Percentiles rank a stretch among this genome's conserved stretches.
Conservation (phyloP, 2,888 invertebrate genomes). For the Eupithecia centaureata region DNA sequence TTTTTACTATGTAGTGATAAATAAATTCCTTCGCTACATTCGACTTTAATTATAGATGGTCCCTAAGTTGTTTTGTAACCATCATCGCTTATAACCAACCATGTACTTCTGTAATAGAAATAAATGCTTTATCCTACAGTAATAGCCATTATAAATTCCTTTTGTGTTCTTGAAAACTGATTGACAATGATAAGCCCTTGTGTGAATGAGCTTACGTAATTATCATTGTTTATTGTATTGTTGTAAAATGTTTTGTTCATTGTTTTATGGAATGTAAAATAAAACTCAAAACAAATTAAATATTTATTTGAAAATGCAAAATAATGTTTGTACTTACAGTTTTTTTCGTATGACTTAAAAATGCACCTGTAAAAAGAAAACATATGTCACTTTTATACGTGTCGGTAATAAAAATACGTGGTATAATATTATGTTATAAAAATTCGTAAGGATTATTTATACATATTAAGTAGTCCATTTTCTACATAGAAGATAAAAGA, state of each 20-base stretch:
- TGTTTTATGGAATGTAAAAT: conserved; percentile 15
- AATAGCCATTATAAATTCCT: background rate
- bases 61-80: background rate
- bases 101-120: background rate
- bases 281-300: conserved; percentile 29
- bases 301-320: conserved; percentile 25
- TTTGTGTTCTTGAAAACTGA: conserved; percentile 1
- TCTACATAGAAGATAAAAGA: no score
- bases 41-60: background rate
- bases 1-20: no score
- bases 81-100: background rate
- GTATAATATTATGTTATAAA: no score
- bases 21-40: no score
- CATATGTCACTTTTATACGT: background rate
- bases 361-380: conserved; percentile 3
- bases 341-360: background rate
- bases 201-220: conserved; percentile 1
- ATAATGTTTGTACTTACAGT: background rate
- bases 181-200: background rate
- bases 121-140: background rate
- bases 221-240: background rate
- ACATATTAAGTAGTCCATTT: no score
- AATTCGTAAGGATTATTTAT: no score
- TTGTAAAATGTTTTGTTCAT: background rate
- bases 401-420: background rate